Percentiles rank a stretch among this genome's conserved stretches.
Conservation (phyloP, 1,140 invertebrate species). For the Bombus waltoni region DNA sequence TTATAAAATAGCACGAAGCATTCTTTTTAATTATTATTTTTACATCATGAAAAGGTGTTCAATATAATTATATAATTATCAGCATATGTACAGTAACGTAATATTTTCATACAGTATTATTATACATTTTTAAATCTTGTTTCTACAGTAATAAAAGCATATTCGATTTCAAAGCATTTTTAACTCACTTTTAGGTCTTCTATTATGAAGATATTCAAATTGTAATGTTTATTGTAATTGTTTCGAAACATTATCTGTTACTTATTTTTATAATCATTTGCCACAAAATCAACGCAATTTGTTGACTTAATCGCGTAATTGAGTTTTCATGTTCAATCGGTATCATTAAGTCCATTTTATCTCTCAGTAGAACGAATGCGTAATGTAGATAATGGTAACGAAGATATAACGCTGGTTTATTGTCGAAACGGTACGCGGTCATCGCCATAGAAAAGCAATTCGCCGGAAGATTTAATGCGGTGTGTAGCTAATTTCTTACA, state of each 20-base stretch:
- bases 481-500: constrained; percentile 42
- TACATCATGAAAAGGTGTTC: too few relatives aligned
- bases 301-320: not conserved
- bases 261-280: too few relatives aligned
- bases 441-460: constrained; percentile 7
- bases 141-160: not conserved
- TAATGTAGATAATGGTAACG: not conserved
- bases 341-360: not conserved
- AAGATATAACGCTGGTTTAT: not conserved
- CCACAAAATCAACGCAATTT: not conserved
- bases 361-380: not conserved
- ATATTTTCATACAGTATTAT: not conserved
- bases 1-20: not conserved
- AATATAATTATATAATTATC: too few relatives aligned
- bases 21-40: too few relatives aligned
- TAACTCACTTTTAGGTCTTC: too few relatives aligned
- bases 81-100: not conserved
- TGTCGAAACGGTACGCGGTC: not conserved
- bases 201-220: too few relatives aligned
- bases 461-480: constrained; percentile 21
- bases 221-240: too few relatives aligned
- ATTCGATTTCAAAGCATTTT: too few relatives aligned
- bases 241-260: too few relatives aligned
- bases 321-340: not conserved
- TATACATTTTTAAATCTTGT: not conserved